These are phyloP conservation scores for Dolichoris vasculosae DNA, from an alignment of 1,140 invertebrate species.

Conservation along the genomic window DNA sequence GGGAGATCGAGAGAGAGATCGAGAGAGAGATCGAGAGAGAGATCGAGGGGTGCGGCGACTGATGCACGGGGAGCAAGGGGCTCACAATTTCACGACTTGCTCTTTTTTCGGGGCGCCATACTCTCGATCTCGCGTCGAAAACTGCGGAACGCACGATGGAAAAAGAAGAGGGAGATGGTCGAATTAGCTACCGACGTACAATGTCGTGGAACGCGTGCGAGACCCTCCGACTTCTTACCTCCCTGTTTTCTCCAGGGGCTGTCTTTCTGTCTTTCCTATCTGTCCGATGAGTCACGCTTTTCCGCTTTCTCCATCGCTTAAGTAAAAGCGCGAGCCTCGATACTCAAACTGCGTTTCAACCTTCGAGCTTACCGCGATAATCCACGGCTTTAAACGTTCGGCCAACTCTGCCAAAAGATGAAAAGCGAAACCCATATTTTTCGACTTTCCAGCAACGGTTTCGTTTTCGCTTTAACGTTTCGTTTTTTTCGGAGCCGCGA, in stretches of 20 bases:
- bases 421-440: too few relatives aligned
- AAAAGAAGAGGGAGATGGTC: background rate
- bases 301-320: background rate
- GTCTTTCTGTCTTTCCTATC: too few relatives aligned
- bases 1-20: background rate
- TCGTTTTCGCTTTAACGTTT: too few relatives aligned
- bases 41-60: background rate
- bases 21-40: background rate
- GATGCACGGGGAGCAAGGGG: background rate
- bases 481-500: too few relatives aligned
- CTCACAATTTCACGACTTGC: conserved; percentile 27
- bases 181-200: conserved; percentile 35
- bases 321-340: background rate
- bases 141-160: background rate
- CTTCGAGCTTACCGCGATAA: too few relatives aligned
- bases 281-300: background rate
- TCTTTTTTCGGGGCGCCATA: conserved; percentile 18
- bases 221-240: background rate
- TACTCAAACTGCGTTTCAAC: background rate
- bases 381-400: too few relatives aligned
- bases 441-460: too few relatives aligned
- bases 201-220: background rate
- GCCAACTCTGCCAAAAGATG: too few relatives aligned
- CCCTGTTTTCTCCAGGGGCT: background rate
- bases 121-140: conserved; percentile 15